Base-by-base conservation (phyloP, 2,113 vertebrate species). In the Coracopsis vasa region DNA sequence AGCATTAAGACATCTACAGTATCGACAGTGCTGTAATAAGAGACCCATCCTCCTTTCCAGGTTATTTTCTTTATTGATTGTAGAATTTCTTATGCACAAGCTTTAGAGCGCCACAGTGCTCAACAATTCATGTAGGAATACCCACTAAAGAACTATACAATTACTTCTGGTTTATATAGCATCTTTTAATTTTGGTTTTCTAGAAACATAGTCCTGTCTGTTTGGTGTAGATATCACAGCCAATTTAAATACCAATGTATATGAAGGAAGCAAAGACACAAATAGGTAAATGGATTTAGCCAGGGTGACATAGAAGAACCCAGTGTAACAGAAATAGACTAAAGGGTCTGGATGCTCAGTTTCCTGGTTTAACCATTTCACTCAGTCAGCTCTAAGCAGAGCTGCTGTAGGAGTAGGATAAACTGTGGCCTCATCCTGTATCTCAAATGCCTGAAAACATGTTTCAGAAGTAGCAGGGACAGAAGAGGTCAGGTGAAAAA, bases 21-120 rank as follows among this genome's bases (percentile, higher is more conserved):
- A 94, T 77, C 10, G 47, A 86, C 88, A 64, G 90, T 20, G 44
- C 81, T 74, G 81, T 65, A 61, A 73, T 74, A 27, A 77, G 66
- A 80, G 50, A 80, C 45, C 82, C 92, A 74, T 83, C 82, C 65
- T 90, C 88, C 82, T 64, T 60, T 53, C 42, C 27, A 28, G 51
- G 21, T 74, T 87, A 84, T 78, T 90, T 94, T 87, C 73, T n/a
- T 81, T 80, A 94, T 90, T 86, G 92, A 96, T 96, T 92, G 54
- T 73, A 56, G 69, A 91, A 64, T 92, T 90, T 66, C 85, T 90
- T 80, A 80, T 15, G 23, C 61, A 67, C 29, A 50, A 80, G 72
- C 72, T 83, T 67, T 44, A 20, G 50, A 69, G 44, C 5, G 9
- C 61, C 29, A 35, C 54, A 65, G 62, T 88, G 65, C 50, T 86